Conservation (phyloP, 2,888 invertebrate species). For the Calameuta idolon region DNA sequence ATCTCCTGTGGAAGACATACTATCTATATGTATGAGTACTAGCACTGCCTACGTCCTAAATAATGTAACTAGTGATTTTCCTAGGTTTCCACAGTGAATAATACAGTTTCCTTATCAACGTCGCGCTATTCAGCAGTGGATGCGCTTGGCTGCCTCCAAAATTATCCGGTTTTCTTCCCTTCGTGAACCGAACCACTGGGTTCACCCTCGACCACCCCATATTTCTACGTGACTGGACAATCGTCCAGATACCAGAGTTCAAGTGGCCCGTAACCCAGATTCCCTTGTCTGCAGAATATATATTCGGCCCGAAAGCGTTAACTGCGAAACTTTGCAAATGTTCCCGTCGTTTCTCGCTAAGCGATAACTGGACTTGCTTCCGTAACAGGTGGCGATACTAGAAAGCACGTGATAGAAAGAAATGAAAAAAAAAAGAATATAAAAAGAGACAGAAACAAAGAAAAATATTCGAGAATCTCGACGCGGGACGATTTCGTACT, state of each 20-base stretch:
- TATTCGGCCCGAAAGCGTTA: neutral
- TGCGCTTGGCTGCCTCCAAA: neutral
- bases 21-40: too few species aligned
- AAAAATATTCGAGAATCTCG: neutral
- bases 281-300: constrained; percentile 2
- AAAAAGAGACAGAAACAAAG: neutral
- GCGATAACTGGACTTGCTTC: neutral
- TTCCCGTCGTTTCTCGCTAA: neutral
- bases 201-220: constrained; percentile 29
- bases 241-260: constrained; percentile 33
- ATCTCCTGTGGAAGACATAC: neutral
- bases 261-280: constrained; percentile 40
- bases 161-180: neutral
- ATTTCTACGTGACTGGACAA: constrained; percentile 42
- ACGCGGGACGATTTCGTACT: neutral
- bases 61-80: neutral
- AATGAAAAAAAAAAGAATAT: neutral
- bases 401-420: neutral
- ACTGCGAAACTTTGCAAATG: neutral
- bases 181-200: constrained; percentile 2
- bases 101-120: neutral
- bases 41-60: neutral
- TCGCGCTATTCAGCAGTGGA: neutral
- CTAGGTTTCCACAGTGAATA: neutral
- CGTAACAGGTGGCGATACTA: neutral